Conservation (phyloP, 2,888 invertebrate genomes). For the Saturnia japonica region DNA sequence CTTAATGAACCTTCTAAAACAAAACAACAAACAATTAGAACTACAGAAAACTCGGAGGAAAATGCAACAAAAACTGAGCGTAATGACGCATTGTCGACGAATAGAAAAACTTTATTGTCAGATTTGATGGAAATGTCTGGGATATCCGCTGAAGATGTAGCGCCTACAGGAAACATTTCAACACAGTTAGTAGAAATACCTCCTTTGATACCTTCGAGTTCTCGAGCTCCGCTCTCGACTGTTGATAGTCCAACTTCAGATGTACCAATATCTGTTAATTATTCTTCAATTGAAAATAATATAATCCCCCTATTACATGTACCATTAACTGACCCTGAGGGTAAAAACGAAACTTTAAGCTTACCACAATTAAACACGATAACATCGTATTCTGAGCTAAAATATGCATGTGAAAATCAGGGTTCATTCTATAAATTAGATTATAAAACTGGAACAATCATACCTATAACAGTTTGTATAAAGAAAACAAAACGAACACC, state of each 20-base stretch:
- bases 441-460: constrained; percentile 49
- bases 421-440: constrained; percentile 65
- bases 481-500: constrained; percentile 37
- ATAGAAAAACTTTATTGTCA: constrained; percentile 62
- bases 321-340: not conserved
- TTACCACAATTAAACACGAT: constrained; percentile 41
- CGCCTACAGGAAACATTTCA: constrained; percentile 25
- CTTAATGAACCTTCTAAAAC: constrained; percentile 4
- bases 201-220: not conserved
- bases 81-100: constrained; percentile 24
- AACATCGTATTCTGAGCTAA: constrained; percentile 57
- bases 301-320: not conserved
- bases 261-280: not conserved
- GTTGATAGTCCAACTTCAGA: not conserved
- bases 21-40: not conserved
- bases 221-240: not conserved
- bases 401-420: constrained; percentile 53
- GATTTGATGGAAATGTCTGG: constrained; percentile 79
- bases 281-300: constrained; percentile 12
- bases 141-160: constrained; percentile 62
- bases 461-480: constrained; percentile 62
- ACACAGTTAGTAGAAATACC: constrained; percentile 7
- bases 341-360: not conserved
- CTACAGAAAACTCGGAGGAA: not conserved
- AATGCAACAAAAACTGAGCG: constrained; percentile 25